A percentile compares a stretch with the other conserved stretches of the same genome.
These are phyloP conservation scores for Plebejus argus DNA, from an alignment of 2,888 invertebrate species.

Conservation along the genomic window DNA sequence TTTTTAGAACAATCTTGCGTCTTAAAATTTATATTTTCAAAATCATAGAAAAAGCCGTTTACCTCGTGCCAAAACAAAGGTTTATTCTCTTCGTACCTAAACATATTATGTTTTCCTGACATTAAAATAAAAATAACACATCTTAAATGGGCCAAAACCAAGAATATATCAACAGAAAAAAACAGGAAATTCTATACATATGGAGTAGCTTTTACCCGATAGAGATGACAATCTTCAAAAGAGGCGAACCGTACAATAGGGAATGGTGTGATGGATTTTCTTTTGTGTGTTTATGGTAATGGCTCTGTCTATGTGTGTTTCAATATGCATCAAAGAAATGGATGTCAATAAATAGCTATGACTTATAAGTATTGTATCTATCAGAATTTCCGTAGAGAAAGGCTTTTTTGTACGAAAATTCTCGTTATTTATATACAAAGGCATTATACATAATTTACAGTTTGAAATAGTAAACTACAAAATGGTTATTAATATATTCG, in stretches of 20 bases:
- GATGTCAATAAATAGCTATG: slow-evolving; percentile 13
- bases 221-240: slow-evolving; percentile 20
- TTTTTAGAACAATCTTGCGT: too few relatives aligned
- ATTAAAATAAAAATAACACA: neutral
- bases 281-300: slow-evolving; percentile 21
- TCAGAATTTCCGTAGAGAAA: neutral
- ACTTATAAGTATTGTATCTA: neutral
- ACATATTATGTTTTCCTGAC: neutral
- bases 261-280: slow-evolving; percentile 17
- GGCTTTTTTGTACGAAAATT: neutral
- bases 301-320: slow-evolving; percentile 9
- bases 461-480: too few relatives aligned
- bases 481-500: too few relatives aligned
- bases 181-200: slow-evolving; percentile 9
- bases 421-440: neutral
- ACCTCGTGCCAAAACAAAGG: too few relatives aligned
- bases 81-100: neutral
- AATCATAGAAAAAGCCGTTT: too few relatives aligned
- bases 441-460: too few relatives aligned
- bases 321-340: slow-evolving; percentile 13
- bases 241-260: slow-evolving; percentile 16
- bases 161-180: neutral
- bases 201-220: slow-evolving; percentile 11
- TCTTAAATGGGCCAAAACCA: neutral
- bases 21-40: too few relatives aligned